These are phyloP conservation scores for Silvanus unidentatus DNA, from an alignment of 2,888 invertebrate genomes.

Conservation along the genomic window DNA sequence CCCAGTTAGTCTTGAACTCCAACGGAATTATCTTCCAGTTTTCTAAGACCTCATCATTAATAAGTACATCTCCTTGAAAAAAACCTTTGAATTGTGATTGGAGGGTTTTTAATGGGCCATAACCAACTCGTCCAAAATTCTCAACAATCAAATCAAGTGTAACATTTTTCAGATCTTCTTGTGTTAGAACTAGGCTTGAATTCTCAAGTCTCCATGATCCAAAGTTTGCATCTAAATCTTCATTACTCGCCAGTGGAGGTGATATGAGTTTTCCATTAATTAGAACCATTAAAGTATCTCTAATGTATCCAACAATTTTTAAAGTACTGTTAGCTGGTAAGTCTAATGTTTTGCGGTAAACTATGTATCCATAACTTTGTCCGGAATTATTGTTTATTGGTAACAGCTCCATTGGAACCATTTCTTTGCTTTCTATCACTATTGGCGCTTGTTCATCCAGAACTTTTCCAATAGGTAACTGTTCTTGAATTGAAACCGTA, in stretches of 20 bases:
- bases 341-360: conserved; percentile 45
- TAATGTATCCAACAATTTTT: conserved; percentile 40
- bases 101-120: conserved; percentile 41
- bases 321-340: conserved; percentile 29
- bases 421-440: conserved; percentile 12
- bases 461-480: conserved; percentile 8
- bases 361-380: conserved; percentile 52
- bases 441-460: conserved; percentile 9
- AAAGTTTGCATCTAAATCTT: conserved; percentile 33
- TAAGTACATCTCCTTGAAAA: conserved; percentile 39
- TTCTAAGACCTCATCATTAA: conserved; percentile 14
- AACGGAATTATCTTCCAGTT: conserved; percentile 19
- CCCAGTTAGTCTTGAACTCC: conserved; percentile 38
- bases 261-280: conserved; percentile 44
- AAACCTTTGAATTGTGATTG: conserved; percentile 39
- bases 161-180: conserved; percentile 22
- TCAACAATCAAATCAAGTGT: conserved; percentile 54
- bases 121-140: conserved; percentile 76
- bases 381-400: conserved; percentile 44
- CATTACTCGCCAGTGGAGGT: conserved; percentile 27
- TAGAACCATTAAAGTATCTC: conserved; percentile 50
- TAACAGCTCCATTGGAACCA: conserved; percentile 38
- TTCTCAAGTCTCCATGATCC: conserved; percentile 40
- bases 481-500: not conserved
- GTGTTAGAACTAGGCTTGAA: conserved; percentile 25